Conservation (phyloP, 2,797 vertebrate species). For the Esox masquinongy region DNA sequence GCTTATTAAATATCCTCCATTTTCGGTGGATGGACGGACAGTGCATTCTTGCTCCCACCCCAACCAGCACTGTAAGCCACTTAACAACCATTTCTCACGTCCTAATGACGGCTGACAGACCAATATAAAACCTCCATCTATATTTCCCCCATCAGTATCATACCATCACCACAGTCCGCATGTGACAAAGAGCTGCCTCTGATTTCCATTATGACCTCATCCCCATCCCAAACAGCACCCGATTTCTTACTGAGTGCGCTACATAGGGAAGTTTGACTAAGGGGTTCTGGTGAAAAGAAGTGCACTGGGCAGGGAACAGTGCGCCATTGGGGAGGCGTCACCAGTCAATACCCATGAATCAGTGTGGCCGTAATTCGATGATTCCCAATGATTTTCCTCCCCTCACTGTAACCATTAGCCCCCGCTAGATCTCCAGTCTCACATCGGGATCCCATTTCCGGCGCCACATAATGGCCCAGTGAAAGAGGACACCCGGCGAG, state of each 20-base stretch:
- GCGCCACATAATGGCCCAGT: slow-evolving; percentile 74
- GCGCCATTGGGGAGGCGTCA: slow-evolving; percentile 13
- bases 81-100: slow-evolving; percentile 66
- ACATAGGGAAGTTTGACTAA: neutral
- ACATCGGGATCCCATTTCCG: slow-evolving; percentile 71
- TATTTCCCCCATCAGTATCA: slow-evolving; percentile 42
- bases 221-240: slow-evolving; percentile 9
- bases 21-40: slow-evolving; percentile 48
- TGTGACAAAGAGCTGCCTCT: slow-evolving; percentile 60
- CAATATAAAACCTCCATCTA: slow-evolving; percentile 51
- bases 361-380: slow-evolving; percentile 79
- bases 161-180: slow-evolving; percentile 33
- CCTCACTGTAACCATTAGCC: slow-evolving; percentile 81
- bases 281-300: neutral
- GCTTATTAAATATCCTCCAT: slow-evolving; percentile 53
- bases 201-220: slow-evolving; percentile 35
- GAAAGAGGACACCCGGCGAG: slow-evolving; percentile 70
- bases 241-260: too few relatives aligned
- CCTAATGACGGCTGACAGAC: slow-evolving; percentile 54
- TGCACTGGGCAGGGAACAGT: neutral
- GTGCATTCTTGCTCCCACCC: neutral
- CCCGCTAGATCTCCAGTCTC: slow-evolving; percentile 43
- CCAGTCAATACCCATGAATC: slow-evolving; percentile 76
- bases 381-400: slow-evolving; percentile 74
- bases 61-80: slow-evolving; percentile 54